Percentiles rank a stretch among this genome's conserved stretches.
phyloP scores from a whole-genome alignment of 2,888 invertebrate genomes.

The Tipula confusa region DNA sequence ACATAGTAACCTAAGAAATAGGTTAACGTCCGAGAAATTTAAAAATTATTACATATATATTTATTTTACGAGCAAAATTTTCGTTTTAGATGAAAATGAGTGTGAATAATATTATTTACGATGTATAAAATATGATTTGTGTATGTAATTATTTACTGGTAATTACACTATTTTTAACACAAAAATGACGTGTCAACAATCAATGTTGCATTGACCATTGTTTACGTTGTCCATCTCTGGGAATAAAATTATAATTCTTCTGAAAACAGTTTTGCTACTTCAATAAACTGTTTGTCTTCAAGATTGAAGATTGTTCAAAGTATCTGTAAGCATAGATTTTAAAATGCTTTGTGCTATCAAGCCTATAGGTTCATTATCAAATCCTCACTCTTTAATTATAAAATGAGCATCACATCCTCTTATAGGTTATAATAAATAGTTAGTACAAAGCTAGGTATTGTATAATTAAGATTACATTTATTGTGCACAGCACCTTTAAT shows the following conservation, averaged over 20 bases:
- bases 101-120: too few species aligned
- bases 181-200: too few species aligned
- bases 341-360: slow-evolving; percentile 39
- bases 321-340: slow-evolving; percentile 33
- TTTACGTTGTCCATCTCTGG: too few species aligned
- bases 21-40: neutral
- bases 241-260: too few species aligned
- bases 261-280: too few species aligned
- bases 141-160: too few species aligned
- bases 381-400: slow-evolving; percentile 39
- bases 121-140: too few species aligned
- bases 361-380: slow-evolving; percentile 36
- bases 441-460: slow-evolving; percentile 36
- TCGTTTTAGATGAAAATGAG: too few species aligned
- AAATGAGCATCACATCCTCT: slow-evolving; percentile 41
- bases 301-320: too few species aligned
- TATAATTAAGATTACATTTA: slow-evolving; percentile 38
- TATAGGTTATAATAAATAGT: slow-evolving; percentile 38
- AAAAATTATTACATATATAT: neutral
- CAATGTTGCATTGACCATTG: too few species aligned
- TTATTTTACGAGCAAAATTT: neutral
- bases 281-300: too few species aligned
- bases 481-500: slow-evolving; percentile 39
- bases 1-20: neutral
- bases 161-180: too few species aligned